phyloP scores from a whole-genome alignment of 2,888 invertebrate genomes.

The Hydroisotoma schaefferi region DNA sequence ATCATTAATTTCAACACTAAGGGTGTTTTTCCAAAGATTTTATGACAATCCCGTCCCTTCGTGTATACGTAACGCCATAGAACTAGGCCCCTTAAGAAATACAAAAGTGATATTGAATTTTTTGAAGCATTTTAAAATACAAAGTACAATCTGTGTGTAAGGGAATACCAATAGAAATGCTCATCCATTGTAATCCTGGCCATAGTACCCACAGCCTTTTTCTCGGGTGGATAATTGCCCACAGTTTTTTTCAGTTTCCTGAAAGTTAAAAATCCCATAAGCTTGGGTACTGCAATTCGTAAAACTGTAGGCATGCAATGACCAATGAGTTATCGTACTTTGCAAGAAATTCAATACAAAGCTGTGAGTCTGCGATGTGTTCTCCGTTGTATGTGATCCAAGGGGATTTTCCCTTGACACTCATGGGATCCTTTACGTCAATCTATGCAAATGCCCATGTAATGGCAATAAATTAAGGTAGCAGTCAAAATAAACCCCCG shows the following conservation, averaged over 20 bases:
- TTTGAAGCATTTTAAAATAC: background rate
- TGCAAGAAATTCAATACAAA: conserved; percentile 25
- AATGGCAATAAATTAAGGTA: background rate
- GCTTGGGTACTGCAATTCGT: no score
- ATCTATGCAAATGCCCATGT: conserved; percentile 15
- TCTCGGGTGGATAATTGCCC: conserved; percentile 12
- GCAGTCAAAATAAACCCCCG: background rate
- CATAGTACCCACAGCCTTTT: conserved; percentile 16
- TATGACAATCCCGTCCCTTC: background rate
- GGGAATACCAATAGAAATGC: conserved; percentile 52
- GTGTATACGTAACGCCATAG: conserved; percentile 29
- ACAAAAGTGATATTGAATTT: background rate
- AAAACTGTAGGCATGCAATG: background rate
- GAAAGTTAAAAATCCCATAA: no score
- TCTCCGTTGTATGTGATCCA: conserved; percentile 38
- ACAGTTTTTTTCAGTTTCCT: conserved; percentile 13
- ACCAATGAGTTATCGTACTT: conserved; percentile 16
- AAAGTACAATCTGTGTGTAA: background rate
- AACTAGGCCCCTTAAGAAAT: conserved; percentile 14
- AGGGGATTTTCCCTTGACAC: conserved; percentile 33
- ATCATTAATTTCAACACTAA: background rate
- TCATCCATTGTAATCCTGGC: conserved; percentile 50
- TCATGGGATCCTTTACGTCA: conserved; percentile 17
- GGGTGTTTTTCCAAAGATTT: background rate
- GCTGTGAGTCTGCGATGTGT: conserved; percentile 29